Evolutionary conservation across 2,797 vertebrate species (phyloP), one percentile per base, ranked within the genome.

Genomic region (Pangasius djambal): DNA sequence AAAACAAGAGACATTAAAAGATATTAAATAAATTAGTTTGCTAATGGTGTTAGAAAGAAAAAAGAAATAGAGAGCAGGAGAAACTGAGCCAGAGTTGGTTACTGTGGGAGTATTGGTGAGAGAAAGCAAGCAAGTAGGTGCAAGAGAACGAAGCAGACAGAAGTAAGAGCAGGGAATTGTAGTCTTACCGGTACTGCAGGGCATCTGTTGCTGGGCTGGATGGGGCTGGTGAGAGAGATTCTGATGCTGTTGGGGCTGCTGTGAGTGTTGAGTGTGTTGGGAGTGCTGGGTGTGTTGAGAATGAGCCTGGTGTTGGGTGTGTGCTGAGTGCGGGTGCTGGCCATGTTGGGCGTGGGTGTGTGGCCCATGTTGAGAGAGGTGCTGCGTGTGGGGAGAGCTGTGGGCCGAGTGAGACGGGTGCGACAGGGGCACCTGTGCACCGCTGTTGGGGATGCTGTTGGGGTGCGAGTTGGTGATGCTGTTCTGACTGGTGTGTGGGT

Each of bases 161-260:
- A n/a, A 10, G 25, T n/a, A 83, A 40, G 12, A 22, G 28, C 7
- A 69, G 44, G 13, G 18, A 25, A 37, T 10, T 70, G 28, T n/a
- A 28, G 31, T 93, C 97, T 97, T 96, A 98, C 97, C 97, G 89
- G 97, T 94, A 95, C 95, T 97, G 95, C 97, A 98, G 94, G 96
- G 95, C 95, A 98, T 96, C 95, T 97, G 97, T 92, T 97, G 97
- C 94, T 97, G 97, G 87, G 93, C 95, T 93, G 96, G 94, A 94
- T 96, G 96, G 89, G 95, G 91, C 93, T 96, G 97, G 92, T 97
- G 97, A 91, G 97, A 94, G 92, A 97, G 96, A 92, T 96, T 95
- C 95, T 95, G 97, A 83, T 97, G 97, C 91, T 97, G 97, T 91
- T 95, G 96, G 37, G 96, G 96, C 67, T 97, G 96, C 83, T 97